phyloP scores from a whole-genome alignment of 2,888 invertebrate genomes.

The Cordylochernes scorpioides region DNA sequence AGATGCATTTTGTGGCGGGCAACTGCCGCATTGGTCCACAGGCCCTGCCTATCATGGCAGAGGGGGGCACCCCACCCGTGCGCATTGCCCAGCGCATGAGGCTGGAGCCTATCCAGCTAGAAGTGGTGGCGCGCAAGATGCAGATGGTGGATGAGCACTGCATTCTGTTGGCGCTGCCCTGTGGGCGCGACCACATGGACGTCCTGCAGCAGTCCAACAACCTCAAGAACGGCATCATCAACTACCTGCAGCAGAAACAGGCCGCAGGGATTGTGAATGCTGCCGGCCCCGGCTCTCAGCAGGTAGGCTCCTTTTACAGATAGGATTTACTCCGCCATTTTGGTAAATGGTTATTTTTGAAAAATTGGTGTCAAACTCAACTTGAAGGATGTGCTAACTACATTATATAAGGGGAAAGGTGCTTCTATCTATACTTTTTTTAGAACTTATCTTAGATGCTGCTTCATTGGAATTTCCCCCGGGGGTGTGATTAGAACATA shows the following conservation, averaged over 20 bases:
- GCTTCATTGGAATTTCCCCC: no score
- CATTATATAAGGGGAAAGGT: no score
- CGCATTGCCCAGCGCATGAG: conserved; percentile 93
- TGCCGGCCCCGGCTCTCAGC: conserved; percentile 50
- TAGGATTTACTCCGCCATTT: no score
- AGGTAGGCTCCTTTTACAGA: conserved; percentile 27
- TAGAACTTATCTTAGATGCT: no score
- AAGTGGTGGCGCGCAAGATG: conserved; percentile 85
- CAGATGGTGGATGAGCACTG: conserved; percentile 90
- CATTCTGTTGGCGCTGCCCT: conserved; percentile 76
- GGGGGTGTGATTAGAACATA: no score
- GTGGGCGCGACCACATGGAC: conserved; percentile 78
- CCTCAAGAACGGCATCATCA: conserved; percentile 70
- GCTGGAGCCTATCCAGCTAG: conserved; percentile 75
- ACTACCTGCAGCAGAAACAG: conserved; percentile 82
- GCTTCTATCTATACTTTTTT: no score
- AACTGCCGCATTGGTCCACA: conserved; percentile 63
- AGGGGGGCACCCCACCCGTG: conserved; percentile 44
- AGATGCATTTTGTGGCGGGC: conserved; percentile 94
- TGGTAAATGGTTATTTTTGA: no score
- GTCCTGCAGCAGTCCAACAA: conserved; percentile 73
- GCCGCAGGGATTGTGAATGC: conserved; percentile 96
- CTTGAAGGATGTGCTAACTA: no score
- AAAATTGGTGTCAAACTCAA: no score
- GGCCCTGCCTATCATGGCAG: conserved; percentile 48